These are phyloP conservation scores for Epiblema foenella DNA, from an alignment of 2,888 invertebrate species.

Conservation along the genomic window DNA sequence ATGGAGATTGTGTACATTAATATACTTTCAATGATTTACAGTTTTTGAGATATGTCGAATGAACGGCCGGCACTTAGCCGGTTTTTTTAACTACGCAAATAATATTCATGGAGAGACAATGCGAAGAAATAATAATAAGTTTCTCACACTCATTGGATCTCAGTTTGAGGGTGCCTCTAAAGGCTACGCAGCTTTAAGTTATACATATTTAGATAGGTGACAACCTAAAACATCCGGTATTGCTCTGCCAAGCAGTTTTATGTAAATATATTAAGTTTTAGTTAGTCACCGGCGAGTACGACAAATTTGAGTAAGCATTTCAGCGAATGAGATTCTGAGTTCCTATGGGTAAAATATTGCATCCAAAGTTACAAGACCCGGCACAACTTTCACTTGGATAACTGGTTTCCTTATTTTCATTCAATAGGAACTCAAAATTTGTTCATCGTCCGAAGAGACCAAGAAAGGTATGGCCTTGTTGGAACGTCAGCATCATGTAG, in stretches of 20 bases:
- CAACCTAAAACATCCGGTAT: background rate
- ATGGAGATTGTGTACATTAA: no score
- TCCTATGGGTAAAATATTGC: background rate
- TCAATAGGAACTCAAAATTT: background rate
- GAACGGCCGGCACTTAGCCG: no score
- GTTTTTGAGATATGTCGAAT: no score
- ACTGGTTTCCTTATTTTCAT: background rate
- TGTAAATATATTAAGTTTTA: constrained; percentile 4
- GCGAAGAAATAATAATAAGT: background rate
- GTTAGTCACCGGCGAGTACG: background rate
- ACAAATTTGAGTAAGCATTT: no score
- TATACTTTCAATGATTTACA: no score
- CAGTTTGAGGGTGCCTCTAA: constrained; percentile 1
- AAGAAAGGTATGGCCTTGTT: background rate
- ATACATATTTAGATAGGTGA: background rate
- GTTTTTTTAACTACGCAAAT: background rate
- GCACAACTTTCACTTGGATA: background rate
- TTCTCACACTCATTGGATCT: background rate
- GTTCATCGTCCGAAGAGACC: background rate
- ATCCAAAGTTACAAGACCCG: background rate
- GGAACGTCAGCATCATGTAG: no score
- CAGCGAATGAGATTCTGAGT: background rate
- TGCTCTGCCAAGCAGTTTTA: constrained; percentile 6
- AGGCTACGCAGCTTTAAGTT: constrained; percentile 5
- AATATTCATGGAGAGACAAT: background rate